Base-by-base conservation (phyloP, 2,888 invertebrate genomes). In the Pristionchus arcanus region DNA sequence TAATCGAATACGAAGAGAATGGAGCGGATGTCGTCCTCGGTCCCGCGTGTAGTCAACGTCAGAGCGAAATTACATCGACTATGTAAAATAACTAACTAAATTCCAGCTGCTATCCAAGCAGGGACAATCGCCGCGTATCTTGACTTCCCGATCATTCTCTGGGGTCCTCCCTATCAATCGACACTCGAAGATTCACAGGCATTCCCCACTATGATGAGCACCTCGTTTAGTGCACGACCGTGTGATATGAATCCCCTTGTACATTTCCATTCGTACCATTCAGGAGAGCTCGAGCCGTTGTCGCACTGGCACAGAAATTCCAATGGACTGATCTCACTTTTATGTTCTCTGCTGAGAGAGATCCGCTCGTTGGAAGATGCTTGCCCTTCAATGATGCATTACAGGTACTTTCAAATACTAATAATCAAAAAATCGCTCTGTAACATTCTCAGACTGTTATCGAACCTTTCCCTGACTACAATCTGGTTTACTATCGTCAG, bases 101-200 rank as follows among this genome's bases (percentile, higher is more conserved):
- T 74, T 71, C 31, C 42, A 90, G 90, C 90, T 55, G 84, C 84
- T 9, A 53, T 74, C 55, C 31, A 34, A n/a, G 85, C 42, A 5
- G 90, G 90, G 7, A 91, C 90, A n/a, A 91, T 91, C n/a, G 93
- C 91, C 13, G 90, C 91, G 74, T 90, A 77, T 59, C 90, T 91
- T 66, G 90, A 93, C 55, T 91, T 91, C 31, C 93, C 93, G 0
- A 63, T 93, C 16, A 89, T 92, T 16, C 86, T 92, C 1, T 93
- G 93, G 93, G 93, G 93, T 42, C 93, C 93, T 2, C 92, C 91
- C 15, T 93, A 91, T 53, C 90, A 89, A 68, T 91, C 91, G 0
- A 90, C 90, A 25, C 89, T 93, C 21, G 85, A 92, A 13, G 89
- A 92, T 66, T 90, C 90, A 25, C 90, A 84, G 49, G 91, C 90